Base-by-base conservation (phyloP, 2,797 vertebrate species). In the Pelobates cultripes region DNA sequence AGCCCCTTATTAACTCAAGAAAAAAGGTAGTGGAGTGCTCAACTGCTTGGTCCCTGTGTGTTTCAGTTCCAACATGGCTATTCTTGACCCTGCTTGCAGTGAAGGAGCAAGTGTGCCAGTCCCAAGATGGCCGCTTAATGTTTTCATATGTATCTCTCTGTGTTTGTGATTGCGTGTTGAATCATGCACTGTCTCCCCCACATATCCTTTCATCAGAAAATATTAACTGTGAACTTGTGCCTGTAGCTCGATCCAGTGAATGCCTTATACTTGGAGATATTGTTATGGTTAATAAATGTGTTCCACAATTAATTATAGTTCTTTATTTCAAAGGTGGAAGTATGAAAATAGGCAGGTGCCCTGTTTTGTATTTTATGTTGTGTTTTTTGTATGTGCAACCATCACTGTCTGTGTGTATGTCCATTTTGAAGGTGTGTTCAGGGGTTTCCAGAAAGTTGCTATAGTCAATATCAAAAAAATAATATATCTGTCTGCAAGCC, bases 201-300 rank as follows among this genome's bases (percentile, higher is more conserved):
- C 41, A 12, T 42, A 10, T 68, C 8, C 63, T 43, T 43, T 42
- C 17, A 10, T 68, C 6, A 57, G 10, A 47, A 66, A 80, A n/a
- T n/a, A n/a, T 53, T 73, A 55, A 81, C 73, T 76, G 79, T 76
- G 73, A 76, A 71, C 60, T 61, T 75, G 64, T 80, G 79, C 73
- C 67, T 81, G 79, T 77, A 81, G 67, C 69, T 70, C 68, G n/a
- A 45, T 45, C 42, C 8, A 28, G 55, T 47, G 28, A 68, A 70
- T 76, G 79, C 79, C 73, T 81, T 81, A 75, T 64, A 75, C 43
- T 47, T 7, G 12, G 43, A 40, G 74, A 44, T 74, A 74, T 61
- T 75, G 53, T 75, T 42, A n/a, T 61, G 17, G 40, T 12, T 5
- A 67, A 60, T 63, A 44, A 75, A 75, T 15, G 28, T 68, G 61